A percentile compares a stretch with the other conserved stretches of the same genome.
These are phyloP conservation scores for Polyommatus icarus DNA, from an alignment of 2,888 invertebrate genomes.

Conservation along the genomic window DNA sequence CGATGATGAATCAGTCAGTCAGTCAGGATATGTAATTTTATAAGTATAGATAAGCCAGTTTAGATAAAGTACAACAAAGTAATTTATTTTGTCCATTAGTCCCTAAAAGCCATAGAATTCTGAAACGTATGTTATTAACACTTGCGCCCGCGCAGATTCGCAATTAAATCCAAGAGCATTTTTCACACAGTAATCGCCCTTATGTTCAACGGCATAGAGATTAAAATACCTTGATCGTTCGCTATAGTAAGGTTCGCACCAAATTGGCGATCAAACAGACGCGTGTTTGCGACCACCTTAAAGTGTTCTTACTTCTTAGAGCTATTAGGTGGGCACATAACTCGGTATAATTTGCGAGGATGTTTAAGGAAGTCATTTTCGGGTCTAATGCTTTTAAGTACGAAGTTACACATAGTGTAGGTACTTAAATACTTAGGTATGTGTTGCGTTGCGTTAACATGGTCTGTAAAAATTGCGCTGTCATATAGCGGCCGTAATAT, in stretches of 20 bases:
- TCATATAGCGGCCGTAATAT: too few relatives aligned
- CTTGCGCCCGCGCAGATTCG: not conserved
- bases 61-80: not conserved
- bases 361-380: slow-evolving; percentile 55
- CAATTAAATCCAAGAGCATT: not conserved
- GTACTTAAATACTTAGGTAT: too few relatives aligned
- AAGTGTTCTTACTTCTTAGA: slow-evolving; percentile 67
- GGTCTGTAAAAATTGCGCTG: too few relatives aligned
- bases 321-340: slow-evolving; percentile 48
- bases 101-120: not conserved
- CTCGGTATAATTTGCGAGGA: slow-evolving; percentile 35
- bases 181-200: not conserved
- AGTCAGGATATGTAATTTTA: too few relatives aligned
- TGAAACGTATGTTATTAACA: not conserved
- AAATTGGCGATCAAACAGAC: slow-evolving; percentile 72
- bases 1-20: too few relatives aligned
- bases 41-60: not conserved
- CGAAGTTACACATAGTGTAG: not conserved
- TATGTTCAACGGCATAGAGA: not conserved
- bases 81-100: not conserved
- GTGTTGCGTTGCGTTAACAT: too few relatives aligned
- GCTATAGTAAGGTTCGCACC: slow-evolving; percentile 51
- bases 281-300: slow-evolving; percentile 75
- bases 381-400: not conserved
- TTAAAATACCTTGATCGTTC: not conserved